Evolutionary conservation across 2,888 invertebrate genomes (phyloP).

Genomic region (Oxycera nigricornis): DNA sequence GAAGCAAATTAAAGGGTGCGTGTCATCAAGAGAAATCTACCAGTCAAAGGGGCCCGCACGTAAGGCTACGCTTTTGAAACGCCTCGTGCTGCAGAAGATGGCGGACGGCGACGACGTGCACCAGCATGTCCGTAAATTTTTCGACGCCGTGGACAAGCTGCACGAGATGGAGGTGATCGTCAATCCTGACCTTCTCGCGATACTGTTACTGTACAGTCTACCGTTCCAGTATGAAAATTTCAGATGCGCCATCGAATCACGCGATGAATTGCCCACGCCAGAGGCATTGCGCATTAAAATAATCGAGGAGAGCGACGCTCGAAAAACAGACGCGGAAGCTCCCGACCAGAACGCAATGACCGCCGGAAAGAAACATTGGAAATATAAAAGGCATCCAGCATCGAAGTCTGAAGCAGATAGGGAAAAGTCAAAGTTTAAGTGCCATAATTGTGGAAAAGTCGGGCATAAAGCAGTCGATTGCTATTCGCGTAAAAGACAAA

Average conservation of each 20-base stretch:
- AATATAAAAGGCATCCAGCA: background rate
- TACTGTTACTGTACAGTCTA: conserved; percentile 54
- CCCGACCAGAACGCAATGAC: background rate
- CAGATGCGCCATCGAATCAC: conserved; percentile 53
- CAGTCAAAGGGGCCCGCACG: conserved; percentile 55
- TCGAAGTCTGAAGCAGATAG: background rate
- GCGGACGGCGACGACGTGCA: conserved; percentile 51
- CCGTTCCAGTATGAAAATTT: conserved; percentile 52
- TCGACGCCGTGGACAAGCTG: conserved; percentile 54
- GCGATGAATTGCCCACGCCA: conserved; percentile 51
- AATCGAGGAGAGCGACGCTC: conserved; percentile 50
- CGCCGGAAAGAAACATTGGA: background rate
- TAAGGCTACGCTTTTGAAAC: conserved; percentile 57
- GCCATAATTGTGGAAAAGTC: background rate
- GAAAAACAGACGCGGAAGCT: background rate
- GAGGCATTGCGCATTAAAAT: conserved; percentile 53
- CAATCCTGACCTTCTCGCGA: conserved; percentile 50
- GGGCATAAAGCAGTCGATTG: conserved; percentile 33
- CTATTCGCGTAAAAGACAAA: conserved; percentile 38
- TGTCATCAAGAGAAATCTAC: conserved; percentile 51
- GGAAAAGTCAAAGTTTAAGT: too few species aligned
- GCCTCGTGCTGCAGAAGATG: conserved; percentile 53
- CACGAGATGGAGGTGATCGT: conserved; percentile 51
- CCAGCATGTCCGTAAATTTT: conserved; percentile 52
- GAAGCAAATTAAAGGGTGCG: conserved; percentile 51